phyloP scores from a whole-genome alignment of 2,888 invertebrate species.

The Copidosoma aretas region DNA sequence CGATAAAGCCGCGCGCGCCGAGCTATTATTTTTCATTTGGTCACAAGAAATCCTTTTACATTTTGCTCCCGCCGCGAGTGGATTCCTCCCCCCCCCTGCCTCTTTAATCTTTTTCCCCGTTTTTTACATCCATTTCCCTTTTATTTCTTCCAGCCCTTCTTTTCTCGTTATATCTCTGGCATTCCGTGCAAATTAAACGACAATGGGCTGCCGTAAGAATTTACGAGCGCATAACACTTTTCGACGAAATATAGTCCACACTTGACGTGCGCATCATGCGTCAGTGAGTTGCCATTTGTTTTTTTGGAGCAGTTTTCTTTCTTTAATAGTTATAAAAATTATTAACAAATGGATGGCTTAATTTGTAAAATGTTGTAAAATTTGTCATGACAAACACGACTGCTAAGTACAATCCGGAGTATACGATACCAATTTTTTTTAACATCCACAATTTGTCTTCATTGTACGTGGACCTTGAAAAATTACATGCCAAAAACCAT shows the following conservation, averaged over 20 bases:
- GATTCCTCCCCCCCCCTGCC: constrained; percentile 13
- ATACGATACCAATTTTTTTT: too few relatives aligned
- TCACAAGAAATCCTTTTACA: constrained; percentile 52
- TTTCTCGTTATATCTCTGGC: constrained; percentile 27
- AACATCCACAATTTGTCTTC: too few relatives aligned
- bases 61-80: constrained; percentile 43
- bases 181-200: constrained; percentile 40
- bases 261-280: not conserved
- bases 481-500: too few relatives aligned
- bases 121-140: not conserved
- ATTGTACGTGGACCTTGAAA: too few relatives aligned
- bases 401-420: too few relatives aligned
- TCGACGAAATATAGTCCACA: constrained; percentile 12
- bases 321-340: too few relatives aligned
- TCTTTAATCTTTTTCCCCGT: constrained; percentile 20
- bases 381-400: too few relatives aligned
- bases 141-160: not conserved
- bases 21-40: constrained; percentile 55
- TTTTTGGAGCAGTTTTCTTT: too few relatives aligned
- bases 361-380: too few relatives aligned
- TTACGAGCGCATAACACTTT: constrained; percentile 36
- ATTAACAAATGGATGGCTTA: too few relatives aligned
- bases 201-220: constrained; percentile 33
- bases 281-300: too few relatives aligned
- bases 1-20: constrained; percentile 34